Evolutionary conservation across 2,113 vertebrate species (phyloP).

Genomic region (Apteryx owenii): DNA sequence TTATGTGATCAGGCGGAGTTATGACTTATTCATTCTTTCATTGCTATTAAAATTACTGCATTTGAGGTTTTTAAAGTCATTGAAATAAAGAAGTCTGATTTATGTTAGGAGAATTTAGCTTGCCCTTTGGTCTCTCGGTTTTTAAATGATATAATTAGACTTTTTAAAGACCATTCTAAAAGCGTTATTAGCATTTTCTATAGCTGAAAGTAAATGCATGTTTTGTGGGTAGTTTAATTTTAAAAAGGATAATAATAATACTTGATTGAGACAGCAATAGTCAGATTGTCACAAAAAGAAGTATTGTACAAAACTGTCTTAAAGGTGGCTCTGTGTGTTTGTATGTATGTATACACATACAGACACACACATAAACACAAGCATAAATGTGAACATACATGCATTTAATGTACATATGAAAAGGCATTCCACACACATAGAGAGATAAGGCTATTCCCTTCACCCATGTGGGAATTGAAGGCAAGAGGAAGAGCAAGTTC

Average conservation of each 20-base stretch:
- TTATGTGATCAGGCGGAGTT: slow-evolving; percentile 89
- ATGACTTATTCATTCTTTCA: slow-evolving; percentile 89
- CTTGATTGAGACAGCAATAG: slow-evolving; percentile 83
- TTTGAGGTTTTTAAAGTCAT: slow-evolving; percentile 89
- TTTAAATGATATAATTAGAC: slow-evolving; percentile 96
- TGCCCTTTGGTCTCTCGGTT: slow-evolving; percentile 91
- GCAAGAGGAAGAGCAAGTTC: slow-evolving; percentile 74
- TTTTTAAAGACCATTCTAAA: slow-evolving; percentile 96
- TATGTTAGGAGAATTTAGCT: slow-evolving; percentile 93
- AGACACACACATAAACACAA: slow-evolving; percentile 38
- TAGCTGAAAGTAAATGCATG: slow-evolving; percentile 86
- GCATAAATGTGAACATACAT: slow-evolving; percentile 5
- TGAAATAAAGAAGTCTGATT: slow-evolving; percentile 91
- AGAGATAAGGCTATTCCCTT: slow-evolving; percentile 62
- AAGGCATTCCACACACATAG: slow-evolving; percentile 18
- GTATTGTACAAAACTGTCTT: slow-evolving; percentile 70
- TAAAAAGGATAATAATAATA: slow-evolving; percentile 85
- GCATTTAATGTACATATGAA: slow-evolving; percentile 51
- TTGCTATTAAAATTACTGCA: slow-evolving; percentile 90
- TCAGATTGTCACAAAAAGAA: slow-evolving; percentile 83
- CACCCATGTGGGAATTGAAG: slow-evolving; percentile 63
- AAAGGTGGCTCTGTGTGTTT: slow-evolving; percentile 65
- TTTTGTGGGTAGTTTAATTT: slow-evolving; percentile 88
- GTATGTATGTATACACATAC: slow-evolving; percentile 18
- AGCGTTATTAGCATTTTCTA: slow-evolving; percentile 91